Conservation (phyloP, 1,140 invertebrate species). For the Steinernema feltiae region DNA sequence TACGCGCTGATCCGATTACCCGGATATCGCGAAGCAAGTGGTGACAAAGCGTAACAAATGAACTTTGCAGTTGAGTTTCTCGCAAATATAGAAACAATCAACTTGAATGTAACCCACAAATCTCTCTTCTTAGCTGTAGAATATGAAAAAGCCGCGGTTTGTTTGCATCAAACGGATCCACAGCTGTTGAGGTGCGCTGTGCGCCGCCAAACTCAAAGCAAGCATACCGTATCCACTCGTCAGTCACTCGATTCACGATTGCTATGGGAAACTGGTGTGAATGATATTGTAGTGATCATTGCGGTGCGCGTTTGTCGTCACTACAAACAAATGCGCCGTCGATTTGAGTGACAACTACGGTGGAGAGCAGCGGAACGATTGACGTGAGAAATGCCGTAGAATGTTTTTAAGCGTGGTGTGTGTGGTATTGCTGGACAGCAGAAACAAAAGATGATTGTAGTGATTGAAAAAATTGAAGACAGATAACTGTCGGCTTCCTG, state of each 20-base stretch:
- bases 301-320: not conserved
- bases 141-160: not conserved
- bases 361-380: not conserved
- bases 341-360: not conserved
- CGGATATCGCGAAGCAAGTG: not conserved
- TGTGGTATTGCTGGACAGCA: too few relatives aligned
- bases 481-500: too few relatives aligned
- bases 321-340: not conserved
- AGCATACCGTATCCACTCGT: conserved; percentile 6
- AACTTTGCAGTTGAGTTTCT: not conserved
- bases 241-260: not conserved
- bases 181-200: too few relatives aligned
- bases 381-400: not conserved
- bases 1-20: conserved; percentile 1
- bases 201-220: too few relatives aligned
- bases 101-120: not conserved
- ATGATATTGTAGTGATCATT: not conserved
- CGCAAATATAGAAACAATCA: not conserved
- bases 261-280: not conserved
- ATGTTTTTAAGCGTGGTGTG: too few relatives aligned
- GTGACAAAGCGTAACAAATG: not conserved
- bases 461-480: too few relatives aligned
- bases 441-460: too few relatives aligned
- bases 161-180: not conserved
- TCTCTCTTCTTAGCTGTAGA: not conserved